These are phyloP conservation scores for Chloroclystis v-ata DNA, from an alignment of 2,888 invertebrate species.

Conservation along the genomic window DNA sequence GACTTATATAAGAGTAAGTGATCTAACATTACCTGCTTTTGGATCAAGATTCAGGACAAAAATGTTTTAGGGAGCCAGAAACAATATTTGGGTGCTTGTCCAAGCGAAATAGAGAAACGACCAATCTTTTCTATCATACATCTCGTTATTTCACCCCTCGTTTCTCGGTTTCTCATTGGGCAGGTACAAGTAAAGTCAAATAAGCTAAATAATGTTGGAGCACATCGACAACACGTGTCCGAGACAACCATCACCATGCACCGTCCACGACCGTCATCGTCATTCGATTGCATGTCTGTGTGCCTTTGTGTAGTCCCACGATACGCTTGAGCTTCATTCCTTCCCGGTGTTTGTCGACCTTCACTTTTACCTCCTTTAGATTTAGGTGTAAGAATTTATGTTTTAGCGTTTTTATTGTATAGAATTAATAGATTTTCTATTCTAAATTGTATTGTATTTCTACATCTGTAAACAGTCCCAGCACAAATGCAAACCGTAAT, in stretches of 20 bases:
- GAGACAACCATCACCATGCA: slow-evolving; percentile 75
- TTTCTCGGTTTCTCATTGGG: no score
- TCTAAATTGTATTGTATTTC: background rate
- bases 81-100: no score
- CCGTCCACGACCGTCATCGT: slow-evolving; percentile 48
- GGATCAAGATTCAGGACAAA: no score
- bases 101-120: no score
- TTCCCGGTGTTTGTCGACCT: slow-evolving; percentile 34
- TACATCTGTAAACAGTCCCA: background rate
- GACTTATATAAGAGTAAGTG: no score
- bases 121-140: no score
- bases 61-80: no score
- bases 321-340: slow-evolving; percentile 66
- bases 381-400: slow-evolving; percentile 27
- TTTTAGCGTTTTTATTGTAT: background rate
- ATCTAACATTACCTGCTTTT: no score
- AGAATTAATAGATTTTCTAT: background rate
- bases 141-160: no score
- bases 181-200: no score
- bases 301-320: slow-evolving; percentile 61
- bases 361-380: slow-evolving; percentile 37
- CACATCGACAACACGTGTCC: slow-evolving; percentile 32
- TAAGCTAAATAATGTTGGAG: slow-evolving; percentile 19
- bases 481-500: background rate
- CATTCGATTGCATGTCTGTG: slow-evolving; percentile 51